Base-by-base conservation (phyloP, 1,140 invertebrate genomes). In the Lanistes nyassanus region DNA sequence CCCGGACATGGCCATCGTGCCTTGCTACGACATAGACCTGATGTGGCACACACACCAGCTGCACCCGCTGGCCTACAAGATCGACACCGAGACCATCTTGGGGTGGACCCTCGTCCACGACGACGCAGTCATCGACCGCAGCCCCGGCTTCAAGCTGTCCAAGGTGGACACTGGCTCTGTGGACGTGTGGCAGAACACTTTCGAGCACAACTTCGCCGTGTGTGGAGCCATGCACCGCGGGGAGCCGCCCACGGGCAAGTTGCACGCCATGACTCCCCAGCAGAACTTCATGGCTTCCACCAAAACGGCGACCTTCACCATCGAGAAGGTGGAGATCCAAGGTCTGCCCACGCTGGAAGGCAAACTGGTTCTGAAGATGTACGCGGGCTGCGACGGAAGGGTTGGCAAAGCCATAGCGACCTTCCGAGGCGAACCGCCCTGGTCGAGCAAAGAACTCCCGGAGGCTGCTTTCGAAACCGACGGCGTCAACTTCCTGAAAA, bases 1-100 rank as follows among this genome's bases (percentile, higher is more conserved):
- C 80, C 81, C 87, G 9, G 84, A 84, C n/a, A 81, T 85, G 71
- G 89, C 90, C 77, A 80, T 91, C 19, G 90, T 90, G 6, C 90
- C 91, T 6, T 91, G 90, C 79, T 91, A 91, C 68, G 90, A 90
- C 79, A 90, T 90, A 74, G 90, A 91, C 78, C 79, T 91, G 23
- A 85, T 91, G 42, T 91, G 90, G 90, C 90, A 91, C 76, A 84
- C 88, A 6, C 90, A 91, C 82, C 89, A 90, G 76, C 81, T 91
- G 47, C 88, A 90, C 79, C 90, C 90, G 34, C 36, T 82, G 23
- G 79, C 80, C 53, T 91, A 91, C 79, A 79, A 83, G 65, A 67
- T 84, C 65, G 89, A 91, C 76, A 90, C 88, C 56, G 82, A 79
- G 23, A 84, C 85, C 37, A 80, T 91, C n/a, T 83, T 91, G 37